phyloP scores from a whole-genome alignment of 2,113 vertebrate genomes.

The Rhineura floridana region DNA sequence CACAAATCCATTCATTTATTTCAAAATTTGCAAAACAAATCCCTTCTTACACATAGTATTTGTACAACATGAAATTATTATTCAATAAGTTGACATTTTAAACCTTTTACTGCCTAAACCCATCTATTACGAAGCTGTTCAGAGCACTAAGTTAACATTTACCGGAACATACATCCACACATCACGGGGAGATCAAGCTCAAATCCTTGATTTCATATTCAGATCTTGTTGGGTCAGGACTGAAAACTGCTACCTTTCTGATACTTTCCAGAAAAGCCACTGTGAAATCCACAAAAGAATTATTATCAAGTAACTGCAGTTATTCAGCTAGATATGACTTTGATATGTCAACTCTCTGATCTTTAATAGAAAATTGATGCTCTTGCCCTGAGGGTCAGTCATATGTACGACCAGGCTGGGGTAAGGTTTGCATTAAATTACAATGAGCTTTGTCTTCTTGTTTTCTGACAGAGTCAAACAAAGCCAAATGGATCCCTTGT shows the following conservation, averaged over 20 bases:
- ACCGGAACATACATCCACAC: constrained; percentile 83
- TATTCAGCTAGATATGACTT: constrained; percentile 85
- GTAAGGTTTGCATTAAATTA: constrained; percentile 82
- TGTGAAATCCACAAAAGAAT: constrained; percentile 85
- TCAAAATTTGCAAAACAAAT: constrained; percentile 88
- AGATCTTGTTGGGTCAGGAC: constrained; percentile 85
- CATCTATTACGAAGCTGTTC: constrained; percentile 87
- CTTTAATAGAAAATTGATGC: constrained; percentile 86
- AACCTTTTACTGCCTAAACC: constrained; percentile 85
- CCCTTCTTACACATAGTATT: constrained; percentile 82
- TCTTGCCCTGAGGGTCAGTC: constrained; percentile 82
- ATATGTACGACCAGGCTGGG: constrained; percentile 76
- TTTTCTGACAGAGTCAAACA: constrained; percentile 78
- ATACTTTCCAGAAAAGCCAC: constrained; percentile 82
- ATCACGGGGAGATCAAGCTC: constrained; percentile 83
- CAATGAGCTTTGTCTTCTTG: constrained; percentile 69
- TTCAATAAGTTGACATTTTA: constrained; percentile 90
- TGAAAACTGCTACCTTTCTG: constrained; percentile 83
- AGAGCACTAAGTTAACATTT: constrained; percentile 88
- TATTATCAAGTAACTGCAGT: constrained; percentile 84
- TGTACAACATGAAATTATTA: constrained; percentile 86
- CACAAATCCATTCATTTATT: constrained; percentile 84
- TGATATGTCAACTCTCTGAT: constrained; percentile 87
- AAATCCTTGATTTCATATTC: constrained; percentile 90
- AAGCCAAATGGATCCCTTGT: constrained; percentile 86